phyloP scores from a whole-genome alignment of 1,140 invertebrate species.

The Magallana gigas region DNA sequence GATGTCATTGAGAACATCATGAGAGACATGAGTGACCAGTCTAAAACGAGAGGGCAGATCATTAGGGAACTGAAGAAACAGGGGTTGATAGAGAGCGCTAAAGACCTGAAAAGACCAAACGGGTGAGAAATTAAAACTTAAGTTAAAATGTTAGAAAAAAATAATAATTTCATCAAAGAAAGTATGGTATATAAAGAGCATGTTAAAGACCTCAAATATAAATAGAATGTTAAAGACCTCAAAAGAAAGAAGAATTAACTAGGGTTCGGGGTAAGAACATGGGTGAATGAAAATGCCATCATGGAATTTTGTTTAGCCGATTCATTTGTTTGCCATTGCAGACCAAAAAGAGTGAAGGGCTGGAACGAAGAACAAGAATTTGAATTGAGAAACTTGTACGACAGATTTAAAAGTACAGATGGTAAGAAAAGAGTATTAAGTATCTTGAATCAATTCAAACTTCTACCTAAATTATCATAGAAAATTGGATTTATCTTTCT shows the following conservation, averaged over 20 bases:
- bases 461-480: too few relatives aligned
- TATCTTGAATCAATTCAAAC: too few relatives aligned
- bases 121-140: conserved; percentile 3
- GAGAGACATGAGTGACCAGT: conserved; percentile 88
- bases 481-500: too few relatives aligned
- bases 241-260: too few relatives aligned
- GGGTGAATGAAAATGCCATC: too few relatives aligned
- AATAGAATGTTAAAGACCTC: too few relatives aligned
- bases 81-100: conserved; percentile 80
- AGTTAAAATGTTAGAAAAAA: too few relatives aligned
- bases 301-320: too few relatives aligned
- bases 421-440: conserved; percentile 48
- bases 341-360: conserved; percentile 55
- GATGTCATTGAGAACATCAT: conserved; percentile 89
- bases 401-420: conserved; percentile 59
- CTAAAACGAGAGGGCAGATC: conserved; percentile 87
- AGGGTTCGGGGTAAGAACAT: too few relatives aligned
- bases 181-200: too few relatives aligned
- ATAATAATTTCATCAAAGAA: too few relatives aligned
- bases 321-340: background rate
- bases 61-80: conserved; percentile 92
- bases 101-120: conserved; percentile 64
- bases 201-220: too few relatives aligned
- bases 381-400: conserved; percentile 68
- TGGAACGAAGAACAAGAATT: conserved; percentile 73